Conservation (phyloP, 30 jellyfish, hydroid and myxozoan genomes). For the Rhopilema esculentum region DNA sequence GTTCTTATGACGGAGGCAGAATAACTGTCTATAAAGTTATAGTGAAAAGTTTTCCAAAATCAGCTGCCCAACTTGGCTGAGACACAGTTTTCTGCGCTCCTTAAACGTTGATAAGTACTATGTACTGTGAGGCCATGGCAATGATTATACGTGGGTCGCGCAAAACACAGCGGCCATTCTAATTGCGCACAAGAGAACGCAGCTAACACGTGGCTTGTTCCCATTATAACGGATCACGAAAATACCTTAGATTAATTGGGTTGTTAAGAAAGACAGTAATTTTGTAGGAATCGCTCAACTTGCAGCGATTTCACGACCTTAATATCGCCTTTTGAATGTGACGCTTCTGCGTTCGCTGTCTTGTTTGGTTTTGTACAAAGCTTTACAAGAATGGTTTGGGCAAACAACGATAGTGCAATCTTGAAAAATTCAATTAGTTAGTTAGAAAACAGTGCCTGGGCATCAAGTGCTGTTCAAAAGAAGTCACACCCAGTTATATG, state of each 20-base stretch:
- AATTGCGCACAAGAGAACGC: slow-evolving; percentile 27
- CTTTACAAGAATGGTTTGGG: neutral
- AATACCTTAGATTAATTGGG: slow-evolving; percentile 65
- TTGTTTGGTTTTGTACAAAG: slow-evolving; percentile 42
- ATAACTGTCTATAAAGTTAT: slow-evolving; percentile 2
- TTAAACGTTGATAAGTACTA: slow-evolving; percentile 39
- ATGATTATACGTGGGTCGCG: slow-evolving; percentile 45
- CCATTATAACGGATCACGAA: slow-evolving; percentile 56
- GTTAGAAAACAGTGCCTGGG: neutral
- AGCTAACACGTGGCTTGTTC: slow-evolving; percentile 71
- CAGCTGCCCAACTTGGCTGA: slow-evolving; percentile 51
- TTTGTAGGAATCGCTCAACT: slow-evolving; percentile 15
- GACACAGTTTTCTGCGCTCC: slow-evolving; percentile 53
- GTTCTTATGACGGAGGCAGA: slow-evolving; percentile 26
- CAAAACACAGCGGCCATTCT: slow-evolving; percentile 53
- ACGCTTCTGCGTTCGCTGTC: slow-evolving; percentile 12
- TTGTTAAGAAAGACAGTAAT: slow-evolving; percentile 61
- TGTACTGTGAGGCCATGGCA: slow-evolving; percentile 72
- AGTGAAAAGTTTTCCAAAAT: slow-evolving; percentile 20
- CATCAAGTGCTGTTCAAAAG: neutral
- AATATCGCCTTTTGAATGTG: slow-evolving; percentile 14
- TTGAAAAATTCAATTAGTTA: neutral
- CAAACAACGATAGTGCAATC: neutral
- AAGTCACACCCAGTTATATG: neutral
- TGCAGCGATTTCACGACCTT: slow-evolving; percentile 21